Evolutionary conservation across 2,888 invertebrate species (phyloP), one percentile per base, ranked within the genome.

Genomic region (Tethea ocularis): DNA sequence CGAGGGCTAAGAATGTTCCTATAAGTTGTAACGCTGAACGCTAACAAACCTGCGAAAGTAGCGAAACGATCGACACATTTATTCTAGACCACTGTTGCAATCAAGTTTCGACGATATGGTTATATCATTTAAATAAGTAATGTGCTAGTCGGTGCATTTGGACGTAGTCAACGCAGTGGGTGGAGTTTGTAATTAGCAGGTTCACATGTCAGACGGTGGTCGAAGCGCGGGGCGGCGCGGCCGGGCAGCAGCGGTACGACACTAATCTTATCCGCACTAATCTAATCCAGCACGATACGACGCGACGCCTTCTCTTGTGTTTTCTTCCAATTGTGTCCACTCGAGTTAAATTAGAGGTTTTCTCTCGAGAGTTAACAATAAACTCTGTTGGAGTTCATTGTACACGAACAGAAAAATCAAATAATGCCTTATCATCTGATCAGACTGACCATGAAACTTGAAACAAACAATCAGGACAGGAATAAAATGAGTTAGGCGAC

Each of bases 281-380:
- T 92, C 91, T 88, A 91, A 93, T 92, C 86, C 85, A 71, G 73
- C 83, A 82, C 87, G 87, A 93, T 92, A 86, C 85, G 71, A 73
- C 83, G 82, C 87, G 87, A 84, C 87, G 86, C 86, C 86, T 87
- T 89, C 89, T 88, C 90, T 90, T 83, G 89, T 90, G 88, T 91
- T 91, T 91, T 91, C 91, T 91, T 91, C 84, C 87, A 91, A 89
- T 91, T 89, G 91, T 89, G 91, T 90, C 88, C 90, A 91, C 85
- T 89, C 88, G 83, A 87, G 89, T 87, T 90, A 87, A 89, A 91
- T 92, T 91, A 90, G 84, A 86, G 81, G 81, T 87, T 89, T 84
- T 87, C 91, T 88, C 88, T 67, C 60, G 88, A 78, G 90, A 87
- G 72, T 84, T 80, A 70, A 80, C 82, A 84, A 82, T 79, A 80